phyloP scores from a whole-genome alignment of 1,140 invertebrate genomes.

The Drosophila leontia region DNA sequence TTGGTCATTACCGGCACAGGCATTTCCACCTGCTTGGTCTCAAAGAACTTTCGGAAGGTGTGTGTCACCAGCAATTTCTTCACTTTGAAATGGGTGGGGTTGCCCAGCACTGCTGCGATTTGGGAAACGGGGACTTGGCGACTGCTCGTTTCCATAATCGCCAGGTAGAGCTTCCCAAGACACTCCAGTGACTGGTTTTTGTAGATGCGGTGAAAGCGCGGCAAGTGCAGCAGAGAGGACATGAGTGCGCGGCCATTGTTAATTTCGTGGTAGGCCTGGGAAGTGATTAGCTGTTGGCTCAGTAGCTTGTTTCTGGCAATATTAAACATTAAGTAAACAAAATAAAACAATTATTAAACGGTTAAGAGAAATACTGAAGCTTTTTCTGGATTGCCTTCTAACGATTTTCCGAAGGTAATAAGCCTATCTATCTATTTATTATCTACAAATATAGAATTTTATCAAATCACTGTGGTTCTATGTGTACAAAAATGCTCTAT shows the following conservation, averaged over 20 bases:
- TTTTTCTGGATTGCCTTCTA: too few relatives aligned
- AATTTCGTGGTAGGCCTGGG: conserved; percentile 62
- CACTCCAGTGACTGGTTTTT: conserved; percentile 54
- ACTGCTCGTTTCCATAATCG: conserved; percentile 38
- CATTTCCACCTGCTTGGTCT: conserved; percentile 42
- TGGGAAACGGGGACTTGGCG: conserved; percentile 41
- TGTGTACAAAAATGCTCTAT: too few relatives aligned
- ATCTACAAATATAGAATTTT: too few relatives aligned
- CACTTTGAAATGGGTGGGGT: conserved; percentile 23
- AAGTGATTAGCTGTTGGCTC: conserved; percentile 34
- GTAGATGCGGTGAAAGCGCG: conserved; percentile 56
- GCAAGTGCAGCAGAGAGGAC: conserved; percentile 54
- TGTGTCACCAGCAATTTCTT: conserved; percentile 63
- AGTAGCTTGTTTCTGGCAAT: conserved; percentile 58
- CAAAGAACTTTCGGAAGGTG: conserved; percentile 65
- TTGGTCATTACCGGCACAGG: background rate
- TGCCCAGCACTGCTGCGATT: conserved; percentile 26
- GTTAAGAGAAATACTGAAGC: too few relatives aligned
- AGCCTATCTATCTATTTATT: too few relatives aligned
- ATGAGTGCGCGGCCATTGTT: conserved; percentile 38
- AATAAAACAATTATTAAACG: background rate
- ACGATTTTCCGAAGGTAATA: too few relatives aligned
- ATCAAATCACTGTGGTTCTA: too few relatives aligned
- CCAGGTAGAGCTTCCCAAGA: conserved; percentile 61
- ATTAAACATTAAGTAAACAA: too few relatives aligned